phyloP scores from a whole-genome alignment of 1,140 invertebrate species.

The Fopius arisanus region DNA sequence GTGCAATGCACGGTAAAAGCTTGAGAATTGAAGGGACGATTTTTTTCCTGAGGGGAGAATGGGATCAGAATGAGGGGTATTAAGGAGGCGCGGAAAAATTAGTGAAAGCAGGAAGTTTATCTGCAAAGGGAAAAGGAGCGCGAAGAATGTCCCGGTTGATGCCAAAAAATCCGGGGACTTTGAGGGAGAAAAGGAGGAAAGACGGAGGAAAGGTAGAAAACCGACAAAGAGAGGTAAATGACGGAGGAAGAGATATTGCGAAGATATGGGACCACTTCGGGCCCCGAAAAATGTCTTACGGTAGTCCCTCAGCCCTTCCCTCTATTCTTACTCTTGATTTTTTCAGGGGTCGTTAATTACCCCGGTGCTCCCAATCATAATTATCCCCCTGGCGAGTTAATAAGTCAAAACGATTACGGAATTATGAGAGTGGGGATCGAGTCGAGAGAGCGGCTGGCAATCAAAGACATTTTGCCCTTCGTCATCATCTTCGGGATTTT shows the following conservation, averaged over 20 bases:
- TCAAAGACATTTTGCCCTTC: slow-evolving; percentile 25
- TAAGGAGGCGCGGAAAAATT: slow-evolving; percentile 13
- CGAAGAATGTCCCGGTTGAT: background rate
- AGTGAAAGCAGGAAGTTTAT: slow-evolving; percentile 21
- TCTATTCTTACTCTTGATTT: background rate
- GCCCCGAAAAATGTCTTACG: slow-evolving; percentile 2
- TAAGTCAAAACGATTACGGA: slow-evolving; percentile 44
- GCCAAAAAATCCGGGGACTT: background rate
- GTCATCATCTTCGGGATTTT: background rate
- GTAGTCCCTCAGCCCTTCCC: background rate
- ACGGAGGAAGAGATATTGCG: slow-evolving; percentile 6
- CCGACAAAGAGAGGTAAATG: slow-evolving; percentile 3
- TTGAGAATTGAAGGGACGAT: too few species aligned
- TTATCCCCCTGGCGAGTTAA: slow-evolving; percentile 46
- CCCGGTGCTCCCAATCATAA: slow-evolving; percentile 42
- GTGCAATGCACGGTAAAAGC: background rate
- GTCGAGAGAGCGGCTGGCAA: slow-evolving; percentile 12
- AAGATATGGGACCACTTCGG: background rate
- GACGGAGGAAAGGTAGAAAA: background rate
- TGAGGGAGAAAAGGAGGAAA: background rate
- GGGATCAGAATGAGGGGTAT: background rate
- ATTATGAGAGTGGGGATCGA: slow-evolving; percentile 33
- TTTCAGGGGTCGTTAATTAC: slow-evolving; percentile 47
- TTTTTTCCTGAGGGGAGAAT: background rate
- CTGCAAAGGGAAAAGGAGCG: background rate